Base-by-base conservation (phyloP, 2,797 vertebrate genomes). In the Liasis olivaceus region DNA sequence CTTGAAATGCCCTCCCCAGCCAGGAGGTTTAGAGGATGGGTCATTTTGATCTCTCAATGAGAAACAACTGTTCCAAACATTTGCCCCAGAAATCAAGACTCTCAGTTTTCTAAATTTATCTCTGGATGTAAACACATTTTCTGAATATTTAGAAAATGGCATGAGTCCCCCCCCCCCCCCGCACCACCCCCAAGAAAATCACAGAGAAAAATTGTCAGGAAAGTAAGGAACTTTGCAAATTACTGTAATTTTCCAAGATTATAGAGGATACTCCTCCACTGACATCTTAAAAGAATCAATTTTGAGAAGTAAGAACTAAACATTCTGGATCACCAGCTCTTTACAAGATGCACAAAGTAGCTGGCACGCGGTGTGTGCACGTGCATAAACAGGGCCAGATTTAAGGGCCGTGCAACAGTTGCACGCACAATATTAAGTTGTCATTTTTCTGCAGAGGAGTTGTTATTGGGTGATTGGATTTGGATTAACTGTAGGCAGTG, bases 221-320 rank as follows among this genome's bases (percentile, higher is more conserved):
- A 91, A 89, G 90, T 66, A 77, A 81, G 14, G 28, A 62, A 64
- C 31, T 85, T 62, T 95, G 20, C 81, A n/a, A 90, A 93, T 94
- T 59, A 87, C 6, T 89, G 42, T 89, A 92, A 77, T 87, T 96
- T 95, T 60, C 77, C 77, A 59, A 91, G 85, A 93, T 90, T 91
- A 89, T 20, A 91, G 4, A 89, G 94, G 90, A 54, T 9, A 59
- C 62, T 90, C 51, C 26, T 89, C 90, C 77, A 26, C n/a, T 66
- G 3, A 89, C 89, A 12, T 85, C 88, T 90, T 93, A 54, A 92
- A 94, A 93, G 66, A 17, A 28, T 1, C 90, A 84, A 64, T 26
- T 88, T 91, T 92, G 58, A 54, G 92, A 91, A 93, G 59, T 94
- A 47, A 54, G 89, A 62, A 85, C 5, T 47, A 24, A 47, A 81